Evolutionary conservation across 2,113 vertebrate species (phyloP).

Genomic region (Indri indri): DNA sequence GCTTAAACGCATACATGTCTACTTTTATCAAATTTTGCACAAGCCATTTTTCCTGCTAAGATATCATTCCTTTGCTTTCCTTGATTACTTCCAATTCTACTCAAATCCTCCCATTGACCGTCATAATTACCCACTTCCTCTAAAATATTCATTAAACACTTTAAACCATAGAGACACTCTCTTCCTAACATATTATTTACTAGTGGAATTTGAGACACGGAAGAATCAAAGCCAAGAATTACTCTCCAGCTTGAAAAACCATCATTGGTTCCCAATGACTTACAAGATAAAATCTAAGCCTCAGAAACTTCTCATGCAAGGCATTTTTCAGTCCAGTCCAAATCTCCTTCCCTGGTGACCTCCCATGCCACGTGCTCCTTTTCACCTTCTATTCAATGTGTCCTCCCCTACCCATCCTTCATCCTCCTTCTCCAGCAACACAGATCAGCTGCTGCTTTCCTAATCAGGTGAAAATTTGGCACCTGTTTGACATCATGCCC

Average conservation of each 20-base stretch:
- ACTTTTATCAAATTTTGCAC: background rate
- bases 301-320: background rate
- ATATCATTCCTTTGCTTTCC: background rate
- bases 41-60: background rate
- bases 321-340: background rate
- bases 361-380: background rate
- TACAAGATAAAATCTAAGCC: constrained; percentile 26
- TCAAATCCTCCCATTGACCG: background rate
- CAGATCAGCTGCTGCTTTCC: background rate
- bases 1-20: background rate
- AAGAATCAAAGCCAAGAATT: background rate
- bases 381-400: background rate
- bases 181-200: background rate
- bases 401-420: background rate
- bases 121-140: background rate
- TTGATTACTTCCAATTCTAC: background rate
- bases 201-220: background rate
- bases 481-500: background rate
- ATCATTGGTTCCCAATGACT: background rate
- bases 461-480: background rate
- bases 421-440: background rate
- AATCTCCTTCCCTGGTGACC: background rate
- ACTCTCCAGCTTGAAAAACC: background rate
- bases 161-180: background rate
- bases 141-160: background rate